Percentiles rank a stretch among this genome's conserved stretches.
Evolutionary conservation across 2,113 vertebrate genomes (phyloP).

Genomic region (Lycocorax pyrrhopterus): DNA sequence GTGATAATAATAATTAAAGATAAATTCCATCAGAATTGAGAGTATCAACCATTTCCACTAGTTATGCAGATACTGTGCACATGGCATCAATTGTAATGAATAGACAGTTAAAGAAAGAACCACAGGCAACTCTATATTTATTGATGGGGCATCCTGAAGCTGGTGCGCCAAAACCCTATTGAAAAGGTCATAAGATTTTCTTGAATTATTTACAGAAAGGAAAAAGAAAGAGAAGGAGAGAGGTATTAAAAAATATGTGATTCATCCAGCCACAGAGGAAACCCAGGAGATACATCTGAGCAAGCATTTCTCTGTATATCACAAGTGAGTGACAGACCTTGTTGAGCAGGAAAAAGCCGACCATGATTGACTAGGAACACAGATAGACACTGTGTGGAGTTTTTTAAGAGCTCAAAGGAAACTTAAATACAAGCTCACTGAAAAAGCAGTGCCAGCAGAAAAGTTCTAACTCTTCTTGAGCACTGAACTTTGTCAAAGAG

Average conservation of each 20-base stretch:
- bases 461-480: background rate
- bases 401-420: background rate
- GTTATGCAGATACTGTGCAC: background rate
- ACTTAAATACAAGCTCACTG: background rate
- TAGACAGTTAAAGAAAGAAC: background rate
- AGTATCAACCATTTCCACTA: background rate
- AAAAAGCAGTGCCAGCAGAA: background rate
- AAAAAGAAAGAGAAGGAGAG: background rate
- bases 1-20: background rate
- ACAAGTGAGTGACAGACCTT: background rate
- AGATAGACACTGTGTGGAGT: background rate
- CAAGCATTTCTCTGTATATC: background rate
- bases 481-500: background rate
- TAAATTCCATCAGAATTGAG: background rate
- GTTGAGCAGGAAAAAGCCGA: background rate
- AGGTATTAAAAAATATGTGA: fast-evolving
- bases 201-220: background rate
- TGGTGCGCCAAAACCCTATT: background rate
- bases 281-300: background rate
- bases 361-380: background rate
- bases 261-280: background rate
- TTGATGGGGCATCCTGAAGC: background rate
- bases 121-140: background rate
- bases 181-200: background rate
- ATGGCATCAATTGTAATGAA: background rate